phyloP scores from a whole-genome alignment of 2,797 vertebrate species.

The Manis crassicaudata region DNA sequence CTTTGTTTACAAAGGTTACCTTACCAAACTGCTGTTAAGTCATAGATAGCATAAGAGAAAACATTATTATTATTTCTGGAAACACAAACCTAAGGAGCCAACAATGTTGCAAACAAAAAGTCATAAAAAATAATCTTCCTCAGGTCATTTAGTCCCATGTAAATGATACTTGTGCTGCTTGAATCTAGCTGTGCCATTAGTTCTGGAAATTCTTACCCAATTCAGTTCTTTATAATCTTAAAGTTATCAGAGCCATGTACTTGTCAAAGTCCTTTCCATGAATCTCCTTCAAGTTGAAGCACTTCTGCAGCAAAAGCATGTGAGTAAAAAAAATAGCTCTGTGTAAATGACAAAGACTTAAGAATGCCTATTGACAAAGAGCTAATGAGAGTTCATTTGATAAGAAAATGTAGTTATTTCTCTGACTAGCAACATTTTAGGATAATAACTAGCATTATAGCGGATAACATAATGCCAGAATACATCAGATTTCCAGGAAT shows the following conservation, averaged over 20 bases:
- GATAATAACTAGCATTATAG: not conserved
- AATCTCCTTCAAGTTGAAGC: not conserved
- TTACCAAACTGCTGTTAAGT: not conserved
- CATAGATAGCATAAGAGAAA: not conserved
- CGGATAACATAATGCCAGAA: not conserved
- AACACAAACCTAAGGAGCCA: not conserved
- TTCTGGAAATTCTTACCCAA: not conserved
- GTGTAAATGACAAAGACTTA: not conserved
- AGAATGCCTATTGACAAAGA: not conserved
- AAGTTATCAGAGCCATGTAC: not conserved
- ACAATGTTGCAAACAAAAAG: not conserved
- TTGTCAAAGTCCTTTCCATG: not conserved
- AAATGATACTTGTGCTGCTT: not conserved
- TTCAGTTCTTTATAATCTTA: not conserved
- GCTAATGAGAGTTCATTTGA: not conserved
- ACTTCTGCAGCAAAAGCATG: not conserved
- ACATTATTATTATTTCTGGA: not conserved
- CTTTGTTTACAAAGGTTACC: not conserved
- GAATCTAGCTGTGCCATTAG: not conserved
- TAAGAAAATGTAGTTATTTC: not conserved
- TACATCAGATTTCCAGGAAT: not conserved
- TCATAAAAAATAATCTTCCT: not conserved
- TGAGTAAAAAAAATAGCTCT: not conserved
- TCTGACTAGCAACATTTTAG: not conserved
- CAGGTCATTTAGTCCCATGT: not conserved